These are phyloP conservation scores for Cyphomyrus plagiostoma DNA, from an alignment of 2,113 vertebrate species.

Conservation along the genomic window DNA sequence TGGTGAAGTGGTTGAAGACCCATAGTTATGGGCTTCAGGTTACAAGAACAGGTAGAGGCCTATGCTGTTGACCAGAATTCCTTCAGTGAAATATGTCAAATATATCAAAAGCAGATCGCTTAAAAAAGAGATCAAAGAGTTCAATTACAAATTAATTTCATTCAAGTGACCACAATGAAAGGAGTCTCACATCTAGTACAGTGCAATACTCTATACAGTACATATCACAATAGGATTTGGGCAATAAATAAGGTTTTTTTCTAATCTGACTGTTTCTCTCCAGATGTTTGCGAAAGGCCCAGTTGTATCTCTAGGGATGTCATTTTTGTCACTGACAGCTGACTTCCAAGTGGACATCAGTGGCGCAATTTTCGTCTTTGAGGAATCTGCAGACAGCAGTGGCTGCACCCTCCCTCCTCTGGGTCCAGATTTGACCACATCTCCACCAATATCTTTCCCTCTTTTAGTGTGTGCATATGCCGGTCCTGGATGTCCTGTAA, in stretches of 20 bases:
- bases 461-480: background rate
- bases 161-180: background rate
- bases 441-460: background rate
- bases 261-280: background rate
- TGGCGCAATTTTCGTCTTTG: background rate
- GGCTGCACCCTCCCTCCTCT: background rate
- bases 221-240: background rate
- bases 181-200: background rate
- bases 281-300: background rate
- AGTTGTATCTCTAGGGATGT: background rate
- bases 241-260: background rate
- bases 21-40: background rate
- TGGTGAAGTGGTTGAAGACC: background rate
- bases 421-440: background rate
- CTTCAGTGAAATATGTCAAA: background rate
- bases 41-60: background rate
- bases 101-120: background rate
- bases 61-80: background rate
- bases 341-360: background rate
- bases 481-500: background rate
- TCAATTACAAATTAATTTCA: background rate
- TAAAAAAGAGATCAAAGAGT: background rate
- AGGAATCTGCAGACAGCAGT: background rate
- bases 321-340: background rate
- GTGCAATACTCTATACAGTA: background rate